These are phyloP conservation scores for Ammodytes dubius DNA, from an alignment of 2,113 vertebrate species.

Conservation along the genomic window DNA sequence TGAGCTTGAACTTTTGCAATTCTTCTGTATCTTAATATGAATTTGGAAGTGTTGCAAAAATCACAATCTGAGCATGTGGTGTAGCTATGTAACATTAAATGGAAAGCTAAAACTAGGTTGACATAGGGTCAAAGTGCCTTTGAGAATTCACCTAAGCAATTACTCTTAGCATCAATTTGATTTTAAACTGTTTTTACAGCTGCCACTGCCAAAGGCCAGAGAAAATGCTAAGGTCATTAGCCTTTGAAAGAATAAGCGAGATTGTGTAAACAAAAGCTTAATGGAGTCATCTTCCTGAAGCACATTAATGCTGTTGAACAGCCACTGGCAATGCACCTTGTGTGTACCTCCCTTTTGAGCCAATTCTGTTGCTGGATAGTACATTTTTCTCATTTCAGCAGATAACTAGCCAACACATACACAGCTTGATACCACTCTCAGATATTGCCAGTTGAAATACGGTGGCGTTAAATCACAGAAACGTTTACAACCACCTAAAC, in stretches of 20 bases:
- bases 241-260: slow-evolving; percentile 55
- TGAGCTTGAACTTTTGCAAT: slow-evolving; percentile 24
- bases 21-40: slow-evolving; percentile 33
- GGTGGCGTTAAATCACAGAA: slow-evolving; percentile 47
- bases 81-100: slow-evolving; percentile 65
- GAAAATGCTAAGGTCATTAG: slow-evolving; percentile 73
- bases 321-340: slow-evolving; percentile 43
- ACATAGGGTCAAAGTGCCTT: slow-evolving; percentile 61
- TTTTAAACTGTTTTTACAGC: slow-evolving; percentile 74
- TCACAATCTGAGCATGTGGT: slow-evolving; percentile 32
- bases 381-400: slow-evolving; percentile 31
- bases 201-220: slow-evolving; percentile 62
- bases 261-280: slow-evolving; percentile 68
- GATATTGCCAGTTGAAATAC: slow-evolving; percentile 38
- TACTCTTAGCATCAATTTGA: slow-evolving; percentile 73
- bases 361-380: slow-evolving; percentile 37
- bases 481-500: slow-evolving; percentile 37
- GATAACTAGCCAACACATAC: slow-evolving; percentile 9
- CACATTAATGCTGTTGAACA: slow-evolving; percentile 69
- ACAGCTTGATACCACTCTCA: neutral
- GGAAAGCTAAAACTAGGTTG: slow-evolving; percentile 53
- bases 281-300: slow-evolving; percentile 63
- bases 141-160: slow-evolving; percentile 75
- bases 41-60: slow-evolving; percentile 56
- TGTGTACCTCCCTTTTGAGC: slow-evolving; percentile 23